Percentiles rank a stretch among this genome's conserved stretches.
phyloP scores from a whole-genome alignment of 2,888 invertebrate genomes.

The Lissocephala sabroskyi region DNA sequence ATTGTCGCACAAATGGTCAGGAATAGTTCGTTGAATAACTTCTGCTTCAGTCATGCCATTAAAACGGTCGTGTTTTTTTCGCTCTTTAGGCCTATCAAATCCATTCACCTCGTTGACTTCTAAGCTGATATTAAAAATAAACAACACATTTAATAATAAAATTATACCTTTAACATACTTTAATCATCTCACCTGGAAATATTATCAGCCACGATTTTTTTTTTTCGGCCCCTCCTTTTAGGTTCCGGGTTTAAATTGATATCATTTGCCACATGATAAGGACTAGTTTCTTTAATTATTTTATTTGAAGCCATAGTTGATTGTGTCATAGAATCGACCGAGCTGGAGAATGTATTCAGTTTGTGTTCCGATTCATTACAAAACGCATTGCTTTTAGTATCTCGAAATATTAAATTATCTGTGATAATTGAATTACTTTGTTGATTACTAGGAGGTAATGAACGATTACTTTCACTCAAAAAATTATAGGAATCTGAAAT shows the following conservation, averaged over 20 bases:
- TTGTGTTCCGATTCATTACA: too few species aligned
- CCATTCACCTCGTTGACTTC: too few species aligned
- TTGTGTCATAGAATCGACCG: too few species aligned
- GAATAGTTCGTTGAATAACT: constrained; percentile 92
- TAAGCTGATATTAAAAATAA: not conserved
- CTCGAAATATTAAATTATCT: too few species aligned
- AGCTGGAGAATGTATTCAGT: too few species aligned
- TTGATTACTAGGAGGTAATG: too few species aligned
- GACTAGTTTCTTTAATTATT: too few species aligned
- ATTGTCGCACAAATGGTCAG: constrained; percentile 93
- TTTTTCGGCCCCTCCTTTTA: constrained; percentile 90
- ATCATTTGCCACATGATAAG: too few species aligned
- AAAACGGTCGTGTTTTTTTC: constrained; percentile 95
- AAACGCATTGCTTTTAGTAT: too few species aligned
- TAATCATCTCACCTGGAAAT: not conserved
- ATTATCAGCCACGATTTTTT: constrained; percentile 76
- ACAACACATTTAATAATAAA: not conserved
- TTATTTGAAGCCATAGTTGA: not conserved
- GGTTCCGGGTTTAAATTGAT: constrained; percentile 71
- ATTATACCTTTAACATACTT: not conserved
- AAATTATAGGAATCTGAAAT: too few species aligned
- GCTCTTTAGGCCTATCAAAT: constrained; percentile 77
- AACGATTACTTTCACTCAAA: too few species aligned
- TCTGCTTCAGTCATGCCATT: constrained; percentile 98
- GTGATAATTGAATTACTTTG: too few species aligned